Base-by-base conservation (phyloP, 2,888 invertebrate genomes). In the Atrina japonica region DNA sequence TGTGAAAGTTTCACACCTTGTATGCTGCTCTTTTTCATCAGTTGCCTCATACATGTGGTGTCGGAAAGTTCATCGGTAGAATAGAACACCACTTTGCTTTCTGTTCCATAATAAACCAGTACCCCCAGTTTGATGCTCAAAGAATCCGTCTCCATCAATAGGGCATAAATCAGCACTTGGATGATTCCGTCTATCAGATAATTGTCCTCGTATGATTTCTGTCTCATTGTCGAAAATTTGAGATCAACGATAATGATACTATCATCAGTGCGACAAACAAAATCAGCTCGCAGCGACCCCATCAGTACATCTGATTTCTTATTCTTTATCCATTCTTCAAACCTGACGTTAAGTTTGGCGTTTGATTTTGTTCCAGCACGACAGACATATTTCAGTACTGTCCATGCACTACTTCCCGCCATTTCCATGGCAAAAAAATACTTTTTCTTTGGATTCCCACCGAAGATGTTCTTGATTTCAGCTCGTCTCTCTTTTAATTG, bases 261-360 rank as follows among this genome's bases (percentile, higher is more conserved):
- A 16, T 47, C 21, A 18, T 49, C 61, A 16, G 49, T 61, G 21
- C 61, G 25, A 18, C 30, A 11, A n/a, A 61, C 61, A 49, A 47
- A 61, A 49, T 61, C 61, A 23, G 61, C 61, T 6, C 61, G 16
- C 30, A 61, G n/a, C 18, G 61, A 61, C 23, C 35, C 30, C 61
- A 61, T 61, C 35, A 61, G 35, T 29, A 27, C 23, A 6, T 30
- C 29, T 11, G 61, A 61, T 6, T 47, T 21, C 2, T 27, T 49
- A 29, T 61, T 61, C 16, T 29, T 27, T 21, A 61, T 47, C 61
- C 61, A 61, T 29, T 61, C 61, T 23, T 61, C 61, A 23, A 49
- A 61, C 2, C 18, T 49, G 27, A 61, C 47, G 14, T n/a, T 30
- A 7, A 14, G 27, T 30, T 43, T 43, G 29, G 27, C 21, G 16